Base-by-base conservation (phyloP, 2,888 invertebrate species). In the Osmoderma eremita region DNA sequence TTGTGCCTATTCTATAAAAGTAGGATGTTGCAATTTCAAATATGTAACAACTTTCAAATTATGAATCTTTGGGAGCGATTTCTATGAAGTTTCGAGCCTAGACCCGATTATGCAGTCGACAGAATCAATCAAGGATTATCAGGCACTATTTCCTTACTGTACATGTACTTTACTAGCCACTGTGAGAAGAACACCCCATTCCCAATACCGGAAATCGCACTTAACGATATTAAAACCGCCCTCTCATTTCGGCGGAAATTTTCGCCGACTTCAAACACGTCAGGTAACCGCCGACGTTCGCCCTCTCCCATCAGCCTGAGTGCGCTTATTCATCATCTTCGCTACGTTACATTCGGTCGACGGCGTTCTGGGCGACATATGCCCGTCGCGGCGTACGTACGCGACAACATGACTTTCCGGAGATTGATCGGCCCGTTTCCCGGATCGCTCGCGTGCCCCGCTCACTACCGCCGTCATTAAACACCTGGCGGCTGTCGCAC, bases 401-500 rank as follows among this genome's bases (percentile, higher is more conserved):
- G 49, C 48, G 58, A 62, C 67, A 66, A 73, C 72, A 74, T 75
- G 70, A 72, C 72, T 75, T 71, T 71, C 69, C 70, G 70, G 30
- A 10, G 30, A 30, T 30, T 73, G 73, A 73, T 72, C 30, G 30
- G 30, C 30, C 30, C 30, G 30, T 30, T 74, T 73, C 70, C 68
- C 39, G 72, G 56, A 72, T 72, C 73, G 75, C 74, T 75, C 75
- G 68, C 68, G 45, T 45, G 67, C 69, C 38, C 53, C 24, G 53
- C 53, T 71, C 70, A 71, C 67, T 69, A 10, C 30, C 30, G 5
- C 74, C 74, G 73, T 75, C 76, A 77, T 77, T 77, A 77, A 73
- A 75, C 76, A 76, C 75, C 75, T 76, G 76, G 74, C 71, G 69
- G 72, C 75, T 76, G 76, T 76, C 75, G 75, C 67, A 63, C 70